These are phyloP conservation scores for Gymnocypris eckloni DNA, from an alignment of 2,797 vertebrate genomes.

Conservation along the genomic window DNA sequence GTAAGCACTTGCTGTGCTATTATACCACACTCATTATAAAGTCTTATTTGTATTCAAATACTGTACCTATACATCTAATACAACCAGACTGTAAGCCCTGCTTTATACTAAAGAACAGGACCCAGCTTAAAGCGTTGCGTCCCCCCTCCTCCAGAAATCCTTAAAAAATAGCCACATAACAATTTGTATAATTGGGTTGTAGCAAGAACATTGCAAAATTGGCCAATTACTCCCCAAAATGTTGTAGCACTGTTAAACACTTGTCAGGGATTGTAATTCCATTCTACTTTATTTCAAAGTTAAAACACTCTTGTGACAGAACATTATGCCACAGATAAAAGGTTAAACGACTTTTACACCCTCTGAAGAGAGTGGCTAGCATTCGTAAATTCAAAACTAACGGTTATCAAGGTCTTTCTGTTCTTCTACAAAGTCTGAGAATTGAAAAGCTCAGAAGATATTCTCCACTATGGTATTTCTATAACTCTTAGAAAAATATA, in stretches of 20 bases:
- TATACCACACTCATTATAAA: background rate
- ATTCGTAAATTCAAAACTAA: background rate
- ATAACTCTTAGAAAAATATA: background rate
- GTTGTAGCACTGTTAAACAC: slow-evolving; percentile 7
- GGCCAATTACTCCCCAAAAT: slow-evolving; percentile 16
- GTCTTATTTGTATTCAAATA: background rate
- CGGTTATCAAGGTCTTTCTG: background rate
- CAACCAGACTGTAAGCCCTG: background rate
- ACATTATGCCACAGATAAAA: slow-evolving; percentile 32
- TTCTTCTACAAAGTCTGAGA: slow-evolving; percentile 10
- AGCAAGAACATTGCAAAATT: background rate
- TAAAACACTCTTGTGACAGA: slow-evolving; percentile 1
- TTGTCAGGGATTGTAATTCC: background rate
- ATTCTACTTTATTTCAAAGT: slow-evolving; percentile 33
- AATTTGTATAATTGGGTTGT: slow-evolving; percentile 2
- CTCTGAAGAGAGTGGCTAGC: slow-evolving; percentile 44
- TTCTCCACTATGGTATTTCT: background rate
- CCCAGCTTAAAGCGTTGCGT: background rate
- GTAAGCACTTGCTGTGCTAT: background rate
- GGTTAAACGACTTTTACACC: slow-evolving; percentile 10
- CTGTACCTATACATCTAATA: background rate
- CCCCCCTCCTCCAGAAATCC: background rate
- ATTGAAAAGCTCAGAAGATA: background rate
- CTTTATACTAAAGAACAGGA: background rate
- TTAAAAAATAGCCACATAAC: background rate